Conservation (phyloP, 1,140 invertebrate genomes). For the Bombus consobrinus region DNA sequence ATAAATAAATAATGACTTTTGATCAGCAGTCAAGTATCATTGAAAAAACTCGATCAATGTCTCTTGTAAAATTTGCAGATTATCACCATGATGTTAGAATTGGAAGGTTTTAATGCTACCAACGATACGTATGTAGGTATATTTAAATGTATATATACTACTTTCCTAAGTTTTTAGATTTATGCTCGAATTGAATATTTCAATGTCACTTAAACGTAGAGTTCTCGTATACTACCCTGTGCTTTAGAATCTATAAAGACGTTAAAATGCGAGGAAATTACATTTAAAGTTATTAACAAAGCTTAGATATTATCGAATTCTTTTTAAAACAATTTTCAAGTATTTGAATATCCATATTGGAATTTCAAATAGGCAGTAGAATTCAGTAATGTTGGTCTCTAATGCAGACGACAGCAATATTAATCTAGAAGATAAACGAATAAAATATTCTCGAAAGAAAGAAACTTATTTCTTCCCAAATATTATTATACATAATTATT, state of each 20-base stretch:
- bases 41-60: no score
- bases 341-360: slow-evolving; percentile 29
- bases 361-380: slow-evolving; percentile 64
- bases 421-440: slow-evolving; percentile 25
- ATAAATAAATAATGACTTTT: slow-evolving; percentile 48
- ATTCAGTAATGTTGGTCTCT: slow-evolving; percentile 47
- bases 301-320: slow-evolving; percentile 21
- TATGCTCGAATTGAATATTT: slow-evolving; percentile 55
- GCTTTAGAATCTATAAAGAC: slow-evolving; percentile 66
- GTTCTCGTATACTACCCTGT: slow-evolving; percentile 72
- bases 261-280: slow-evolving; percentile 53
- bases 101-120: slow-evolving; percentile 29
- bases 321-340: slow-evolving; percentile 12
- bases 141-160: slow-evolving; percentile 46
- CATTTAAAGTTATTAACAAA: slow-evolving; percentile 43
- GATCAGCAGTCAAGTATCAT: background rate
- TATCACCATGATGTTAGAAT: slow-evolving; percentile 36
- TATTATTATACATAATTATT: background rate
- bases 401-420: background rate
- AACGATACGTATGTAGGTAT: slow-evolving; percentile 39
- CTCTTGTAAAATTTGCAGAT: slow-evolving; percentile 13
- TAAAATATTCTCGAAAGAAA: background rate
- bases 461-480: background rate
- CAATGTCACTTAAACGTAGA: slow-evolving; percentile 46
- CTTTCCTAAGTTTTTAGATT: slow-evolving; percentile 52